phyloP scores from a whole-genome alignment of 2,797 vertebrate genomes.

The Uromys caudimaculatus region DNA sequence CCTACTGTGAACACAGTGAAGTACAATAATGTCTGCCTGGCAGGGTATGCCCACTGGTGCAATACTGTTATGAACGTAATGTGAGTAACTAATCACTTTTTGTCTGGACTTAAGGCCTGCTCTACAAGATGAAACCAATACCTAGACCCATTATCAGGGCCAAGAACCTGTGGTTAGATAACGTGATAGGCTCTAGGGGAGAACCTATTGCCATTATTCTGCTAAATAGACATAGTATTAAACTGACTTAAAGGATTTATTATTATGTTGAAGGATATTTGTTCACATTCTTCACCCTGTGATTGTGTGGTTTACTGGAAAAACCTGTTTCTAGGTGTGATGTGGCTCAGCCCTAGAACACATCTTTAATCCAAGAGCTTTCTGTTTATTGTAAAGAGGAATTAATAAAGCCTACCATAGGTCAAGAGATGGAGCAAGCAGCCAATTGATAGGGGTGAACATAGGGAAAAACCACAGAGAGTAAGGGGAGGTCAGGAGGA shows the following conservation, averaged over 20 bases:
- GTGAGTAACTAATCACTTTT: not conserved
- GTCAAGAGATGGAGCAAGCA: too few relatives aligned
- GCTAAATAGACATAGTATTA: not conserved
- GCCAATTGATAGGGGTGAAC: too few relatives aligned
- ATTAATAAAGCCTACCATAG: too few relatives aligned
- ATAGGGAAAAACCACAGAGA: too few relatives aligned
- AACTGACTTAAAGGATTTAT: not conserved
- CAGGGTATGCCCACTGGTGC: not conserved
- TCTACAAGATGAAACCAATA: not conserved
- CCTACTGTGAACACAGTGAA: not conserved
- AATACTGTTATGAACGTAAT: not conserved
- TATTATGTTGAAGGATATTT: not conserved
- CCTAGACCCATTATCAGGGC: not conserved
- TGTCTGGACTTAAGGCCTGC: not conserved
- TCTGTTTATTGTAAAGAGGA: too few relatives aligned
- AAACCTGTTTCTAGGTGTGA: too few relatives aligned
- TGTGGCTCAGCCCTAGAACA: too few relatives aligned
- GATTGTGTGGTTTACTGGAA: too few relatives aligned
- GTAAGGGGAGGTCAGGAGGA: too few relatives aligned
- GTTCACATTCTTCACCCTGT: too few relatives aligned
- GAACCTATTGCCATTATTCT: too few relatives aligned
- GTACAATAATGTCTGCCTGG: not conserved
- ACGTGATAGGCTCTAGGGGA: not conserved
- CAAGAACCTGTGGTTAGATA: not conserved
- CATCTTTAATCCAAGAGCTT: too few relatives aligned